Evolutionary conservation across 2,113 vertebrate species (phyloP).

Genomic region (Plecturocebus donacophilus): DNA sequence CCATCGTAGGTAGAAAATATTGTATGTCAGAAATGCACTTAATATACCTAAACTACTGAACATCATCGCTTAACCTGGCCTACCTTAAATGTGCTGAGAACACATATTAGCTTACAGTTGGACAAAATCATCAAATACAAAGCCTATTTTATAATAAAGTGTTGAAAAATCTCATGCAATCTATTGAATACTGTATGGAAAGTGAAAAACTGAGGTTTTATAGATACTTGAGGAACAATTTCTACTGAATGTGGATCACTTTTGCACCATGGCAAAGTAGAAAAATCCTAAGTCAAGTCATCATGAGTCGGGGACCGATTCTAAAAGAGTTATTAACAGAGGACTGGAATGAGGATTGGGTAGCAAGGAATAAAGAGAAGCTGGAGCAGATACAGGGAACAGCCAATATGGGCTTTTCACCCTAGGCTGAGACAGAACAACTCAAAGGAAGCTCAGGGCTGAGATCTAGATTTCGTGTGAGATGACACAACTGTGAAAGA

Average conservation of each 20-base stretch:
- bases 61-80: neutral
- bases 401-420: neutral
- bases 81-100: too few species aligned
- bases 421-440: neutral
- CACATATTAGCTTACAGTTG: too few species aligned
- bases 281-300: too few species aligned
- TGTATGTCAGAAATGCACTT: neutral
- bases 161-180: too few species aligned
- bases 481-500: neutral
- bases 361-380: neutral
- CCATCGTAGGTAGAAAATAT: neutral
- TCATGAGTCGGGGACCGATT: too few species aligned
- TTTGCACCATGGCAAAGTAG: too few species aligned
- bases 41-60: neutral
- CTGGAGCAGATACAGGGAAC: neutral
- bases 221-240: too few species aligned
- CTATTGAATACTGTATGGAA: too few species aligned
- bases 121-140: too few species aligned
- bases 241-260: too few species aligned
- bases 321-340: neutral
- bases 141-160: too few species aligned
- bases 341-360: neutral
- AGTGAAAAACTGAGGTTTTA: too few species aligned
- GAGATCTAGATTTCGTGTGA: neutral
- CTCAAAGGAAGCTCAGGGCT: neutral